Evolutionary conservation across 1,140 invertebrate species (phyloP), one percentile per base, ranked within the genome.

Genomic region (Bombus polaris): DNA sequence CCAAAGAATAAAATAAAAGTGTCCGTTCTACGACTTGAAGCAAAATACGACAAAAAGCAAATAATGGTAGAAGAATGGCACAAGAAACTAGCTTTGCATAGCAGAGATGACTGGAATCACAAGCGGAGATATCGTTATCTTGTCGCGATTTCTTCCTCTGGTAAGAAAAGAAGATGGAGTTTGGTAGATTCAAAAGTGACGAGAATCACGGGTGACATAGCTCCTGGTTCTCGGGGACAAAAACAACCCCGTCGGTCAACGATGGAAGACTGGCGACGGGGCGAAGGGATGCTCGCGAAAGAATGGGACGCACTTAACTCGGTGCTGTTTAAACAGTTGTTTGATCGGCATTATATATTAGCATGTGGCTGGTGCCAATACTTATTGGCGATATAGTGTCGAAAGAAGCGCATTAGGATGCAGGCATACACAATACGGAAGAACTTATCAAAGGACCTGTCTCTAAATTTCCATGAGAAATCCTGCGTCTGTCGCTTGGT

Each of bases 271-370:
- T 18, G 28, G 66, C 9, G 83, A 66, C 65, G 57, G 70, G 78
- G 59, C 65, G 84, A 77, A 86, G 89, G 91, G 81, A 83, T 78
- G 84, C 59, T 83, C 62, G 80, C 74, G 85, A 90, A 91, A 94
- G 94, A 94, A 94, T 94, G 89, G 81, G 90, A 82, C 91, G 87
- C 93, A 95, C 94, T 95, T 95, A 95, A 95, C 94, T 95, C 93
- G 92, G 92, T 87, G 82, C 91, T 94, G 93, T 93, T 94, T 95
- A 94, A 94, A 94, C 94, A 94, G 92, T 94, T 94, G 94, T 95
- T 94, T 94, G 95, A 95, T 94, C 94, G 92, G 92, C 90, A 94
- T 95, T 94, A 94, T 93, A 90, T 92, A 94, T 94, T 94, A 89
- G 76, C 95, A 95, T 95, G 95, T 94, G 94, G 94, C 92, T 91